These are phyloP conservation scores for Nesospiza acunhae DNA, from an alignment of 2,113 vertebrate genomes.

Conservation along the genomic window DNA sequence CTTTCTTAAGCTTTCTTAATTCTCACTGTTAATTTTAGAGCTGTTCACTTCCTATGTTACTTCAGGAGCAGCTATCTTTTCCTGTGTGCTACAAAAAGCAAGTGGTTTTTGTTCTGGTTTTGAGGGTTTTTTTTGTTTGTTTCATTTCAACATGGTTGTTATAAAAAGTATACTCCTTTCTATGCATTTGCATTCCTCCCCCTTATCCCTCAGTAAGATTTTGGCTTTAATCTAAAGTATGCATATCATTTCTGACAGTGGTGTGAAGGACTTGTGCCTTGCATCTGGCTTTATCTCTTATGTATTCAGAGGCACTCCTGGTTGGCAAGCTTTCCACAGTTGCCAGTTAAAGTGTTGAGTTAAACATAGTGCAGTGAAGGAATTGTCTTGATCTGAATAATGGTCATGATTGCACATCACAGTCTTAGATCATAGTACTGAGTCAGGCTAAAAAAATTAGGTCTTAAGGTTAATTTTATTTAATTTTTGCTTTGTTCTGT, in stretches of 20 bases:
- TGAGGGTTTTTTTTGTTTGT: background rate
- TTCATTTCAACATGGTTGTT: background rate
- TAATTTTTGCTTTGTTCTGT: background rate
- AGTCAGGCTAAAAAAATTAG: background rate
- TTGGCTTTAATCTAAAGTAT: background rate
- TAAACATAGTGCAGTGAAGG: background rate
- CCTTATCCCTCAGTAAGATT: background rate
- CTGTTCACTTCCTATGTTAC: background rate
- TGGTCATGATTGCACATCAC: background rate
- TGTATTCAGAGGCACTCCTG: background rate
- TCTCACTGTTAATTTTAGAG: constrained; percentile 1
- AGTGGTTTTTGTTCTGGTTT: background rate
- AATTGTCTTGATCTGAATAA: background rate
- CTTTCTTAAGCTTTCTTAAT: background rate
- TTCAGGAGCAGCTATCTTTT: background rate
- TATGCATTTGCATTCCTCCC: background rate
- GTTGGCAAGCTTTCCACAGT: background rate
- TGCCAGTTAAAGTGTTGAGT: background rate
- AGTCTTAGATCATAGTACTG: background rate
- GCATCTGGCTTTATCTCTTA: background rate
- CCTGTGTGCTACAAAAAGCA: background rate
- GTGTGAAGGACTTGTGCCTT: background rate
- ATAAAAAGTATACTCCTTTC: background rate
- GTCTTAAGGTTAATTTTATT: background rate
- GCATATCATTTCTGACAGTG: fast-evolving